phyloP scores from a whole-genome alignment of 2,888 invertebrate genomes.

The Epirrita christyi region DNA sequence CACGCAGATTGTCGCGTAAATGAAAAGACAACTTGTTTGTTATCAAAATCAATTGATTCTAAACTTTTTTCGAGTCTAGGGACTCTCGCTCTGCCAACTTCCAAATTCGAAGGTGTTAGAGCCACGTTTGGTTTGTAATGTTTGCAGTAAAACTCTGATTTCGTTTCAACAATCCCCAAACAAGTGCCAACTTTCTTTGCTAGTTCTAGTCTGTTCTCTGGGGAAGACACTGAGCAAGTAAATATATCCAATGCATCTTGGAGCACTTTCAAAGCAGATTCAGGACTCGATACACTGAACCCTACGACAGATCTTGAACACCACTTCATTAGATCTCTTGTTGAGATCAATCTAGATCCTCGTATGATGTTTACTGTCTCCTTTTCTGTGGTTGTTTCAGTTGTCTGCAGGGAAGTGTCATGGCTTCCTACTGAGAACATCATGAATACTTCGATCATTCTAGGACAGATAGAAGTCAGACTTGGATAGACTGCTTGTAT shows the following conservation, averaged over 20 bases:
- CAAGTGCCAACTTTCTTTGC: conserved; percentile 91
- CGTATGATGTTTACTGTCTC: conserved; percentile 62
- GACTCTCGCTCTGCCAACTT: conserved; percentile 89
- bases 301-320: conserved; percentile 91
- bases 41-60: conserved; percentile 66
- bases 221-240: conserved; percentile 90
- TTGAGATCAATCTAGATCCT: conserved; percentile 89
- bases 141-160: conserved; percentile 92
- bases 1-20: conserved; percentile 93
- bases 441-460: conserved; percentile 93
- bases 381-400: conserved; percentile 52
- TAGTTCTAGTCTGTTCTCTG: conserved; percentile 86
- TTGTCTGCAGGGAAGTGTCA: conserved; percentile 73
- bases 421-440: conserved; percentile 91
- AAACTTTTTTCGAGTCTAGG: conserved; percentile 69
- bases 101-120: conserved; percentile 83
- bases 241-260: conserved; percentile 97
- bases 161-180: conserved; percentile 92
- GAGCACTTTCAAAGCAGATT: conserved; percentile 88
- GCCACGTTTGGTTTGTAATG: conserved; percentile 91
- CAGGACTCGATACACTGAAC: conserved; percentile 89
- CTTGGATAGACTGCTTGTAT: conserved; percentile 88
- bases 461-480: conserved; percentile 88
- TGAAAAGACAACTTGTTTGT: conserved; percentile 87
- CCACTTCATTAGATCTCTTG: conserved; percentile 96